A percentile compares a stretch with the other conserved stretches of the same genome.
phyloP scores from a whole-genome alignment of 1,140 invertebrate species.

The Danaus plexippus region DNA sequence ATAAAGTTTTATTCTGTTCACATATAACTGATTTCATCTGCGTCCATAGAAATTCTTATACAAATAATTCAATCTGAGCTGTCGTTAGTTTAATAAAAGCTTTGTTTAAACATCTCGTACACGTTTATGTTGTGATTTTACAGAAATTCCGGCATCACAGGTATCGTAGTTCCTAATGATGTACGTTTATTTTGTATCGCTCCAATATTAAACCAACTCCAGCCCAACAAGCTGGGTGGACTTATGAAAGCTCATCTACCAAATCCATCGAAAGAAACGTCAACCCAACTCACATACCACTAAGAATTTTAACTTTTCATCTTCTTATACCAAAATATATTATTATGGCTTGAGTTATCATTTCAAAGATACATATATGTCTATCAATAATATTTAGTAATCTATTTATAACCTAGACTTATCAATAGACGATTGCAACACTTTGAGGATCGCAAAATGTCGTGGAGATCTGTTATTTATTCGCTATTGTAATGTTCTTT shows the following conservation, averaged over 20 bases:
- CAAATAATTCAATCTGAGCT: constrained; percentile 31
- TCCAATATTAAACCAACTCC: no score
- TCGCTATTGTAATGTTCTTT: constrained; percentile 40
- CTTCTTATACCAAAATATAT: constrained; percentile 71
- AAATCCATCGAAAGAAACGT: constrained; percentile 27
- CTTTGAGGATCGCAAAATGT: constrained; percentile 64
- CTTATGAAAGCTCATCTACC: constrained; percentile 30
- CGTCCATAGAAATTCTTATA: constrained; percentile 19
- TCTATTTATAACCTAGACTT: constrained; percentile 64
- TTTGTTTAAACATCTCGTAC: no score
- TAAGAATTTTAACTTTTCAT: constrained; percentile 54
- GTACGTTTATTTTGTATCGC: no score
- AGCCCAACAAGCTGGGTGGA: constrained; percentile 41
- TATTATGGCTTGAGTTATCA: constrained; percentile 68
- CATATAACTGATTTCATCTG: constrained; percentile 40
- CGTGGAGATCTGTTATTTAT: constrained; percentile 56
- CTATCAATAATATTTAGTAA: constrained; percentile 62
- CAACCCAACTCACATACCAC: constrained; percentile 47
- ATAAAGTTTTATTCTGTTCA: constrained; percentile 60
- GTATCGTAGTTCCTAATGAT: neutral
- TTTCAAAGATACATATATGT: constrained; percentile 63
- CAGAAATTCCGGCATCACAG: constrained; percentile 12
- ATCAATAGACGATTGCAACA: constrained; percentile 63
- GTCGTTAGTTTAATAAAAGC: constrained; percentile 15
- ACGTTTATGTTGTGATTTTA: neutral